Conservation (phyloP, 2,113 vertebrate species). For the Cervus canadensis region DNA sequence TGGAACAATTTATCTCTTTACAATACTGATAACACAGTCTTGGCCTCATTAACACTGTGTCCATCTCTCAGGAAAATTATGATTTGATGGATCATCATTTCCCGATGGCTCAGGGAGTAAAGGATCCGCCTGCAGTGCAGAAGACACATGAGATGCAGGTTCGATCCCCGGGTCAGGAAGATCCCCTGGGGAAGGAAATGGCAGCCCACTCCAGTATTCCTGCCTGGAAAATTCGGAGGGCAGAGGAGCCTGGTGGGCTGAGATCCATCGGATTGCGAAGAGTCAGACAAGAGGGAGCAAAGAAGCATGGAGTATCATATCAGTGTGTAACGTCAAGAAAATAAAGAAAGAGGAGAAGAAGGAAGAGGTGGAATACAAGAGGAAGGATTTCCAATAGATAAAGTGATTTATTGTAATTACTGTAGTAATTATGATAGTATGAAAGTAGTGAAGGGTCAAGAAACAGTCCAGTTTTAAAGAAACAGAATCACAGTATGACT, state of each 20-base stretch:
- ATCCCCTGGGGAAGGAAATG: background rate
- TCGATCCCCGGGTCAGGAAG: background rate
- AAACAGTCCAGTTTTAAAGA: background rate
- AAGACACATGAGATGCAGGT: background rate
- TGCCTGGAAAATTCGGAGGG: background rate
- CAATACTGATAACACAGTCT: background rate
- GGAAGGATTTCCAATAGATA: background rate
- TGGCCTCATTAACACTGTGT: background rate
- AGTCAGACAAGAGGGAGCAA: background rate
- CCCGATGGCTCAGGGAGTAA: background rate
- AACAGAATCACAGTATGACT: background rate
- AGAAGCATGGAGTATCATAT: background rate
- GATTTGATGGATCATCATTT: background rate
- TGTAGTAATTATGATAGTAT: background rate
- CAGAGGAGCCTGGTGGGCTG: background rate
- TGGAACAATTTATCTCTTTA: background rate
- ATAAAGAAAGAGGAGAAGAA: background rate
- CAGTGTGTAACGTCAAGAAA: background rate
- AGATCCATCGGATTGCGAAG: rapidly evolving
- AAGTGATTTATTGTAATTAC: background rate
- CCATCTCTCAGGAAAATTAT: background rate
- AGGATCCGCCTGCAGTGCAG: background rate
- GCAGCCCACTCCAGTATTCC: background rate
- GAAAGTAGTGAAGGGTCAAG: background rate
- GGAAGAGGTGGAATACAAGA: background rate